Evolutionary conservation across 2,888 invertebrate species (phyloP).

Genomic region (Pomacea canaliculata): DNA sequence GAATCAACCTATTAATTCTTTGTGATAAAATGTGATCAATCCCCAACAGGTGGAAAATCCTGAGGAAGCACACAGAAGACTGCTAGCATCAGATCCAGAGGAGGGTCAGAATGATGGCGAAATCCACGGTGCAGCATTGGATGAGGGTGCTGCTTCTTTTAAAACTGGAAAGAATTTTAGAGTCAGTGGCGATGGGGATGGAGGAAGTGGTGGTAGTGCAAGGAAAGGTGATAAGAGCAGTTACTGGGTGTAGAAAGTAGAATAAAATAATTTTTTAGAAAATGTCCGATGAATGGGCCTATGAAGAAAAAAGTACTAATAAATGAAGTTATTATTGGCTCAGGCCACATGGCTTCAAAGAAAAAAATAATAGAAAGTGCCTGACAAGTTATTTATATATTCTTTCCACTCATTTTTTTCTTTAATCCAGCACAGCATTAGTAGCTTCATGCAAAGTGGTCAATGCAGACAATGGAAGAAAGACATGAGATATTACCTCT

Average conservation of each 20-base stretch:
- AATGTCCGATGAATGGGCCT: too few relatives aligned
- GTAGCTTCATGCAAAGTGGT: too few relatives aligned
- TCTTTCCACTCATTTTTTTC: too few relatives aligned
- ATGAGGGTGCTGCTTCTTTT: constrained; percentile 3
- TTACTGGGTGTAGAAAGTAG: constrained; percentile 25
- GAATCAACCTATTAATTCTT: neutral
- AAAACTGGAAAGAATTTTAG: constrained; percentile 4
- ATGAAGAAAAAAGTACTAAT: too few relatives aligned
- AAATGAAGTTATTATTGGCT: too few relatives aligned
- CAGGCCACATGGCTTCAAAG: too few relatives aligned
- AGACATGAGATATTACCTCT: too few relatives aligned
- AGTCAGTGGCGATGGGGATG: neutral
- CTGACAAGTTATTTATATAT: too few relatives aligned
- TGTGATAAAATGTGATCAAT: neutral
- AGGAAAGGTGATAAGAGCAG: constrained; percentile 27
- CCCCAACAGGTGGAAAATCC: neutral
- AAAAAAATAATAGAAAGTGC: too few relatives aligned
- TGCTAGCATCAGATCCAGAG: neutral
- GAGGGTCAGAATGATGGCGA: constrained; percentile 20
- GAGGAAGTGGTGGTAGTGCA: constrained; percentile 14
- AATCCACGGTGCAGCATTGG: constrained; percentile 10
- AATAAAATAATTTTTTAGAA: too few relatives aligned
- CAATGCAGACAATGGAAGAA: too few relatives aligned
- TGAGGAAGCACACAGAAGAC: neutral
- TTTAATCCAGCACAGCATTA: too few relatives aligned